Percentiles rank a stretch among this genome's conserved stretches.
These are phyloP conservation scores for Cerceris ruficornis DNA, from an alignment of 2,888 invertebrate species.

Conservation along the genomic window DNA sequence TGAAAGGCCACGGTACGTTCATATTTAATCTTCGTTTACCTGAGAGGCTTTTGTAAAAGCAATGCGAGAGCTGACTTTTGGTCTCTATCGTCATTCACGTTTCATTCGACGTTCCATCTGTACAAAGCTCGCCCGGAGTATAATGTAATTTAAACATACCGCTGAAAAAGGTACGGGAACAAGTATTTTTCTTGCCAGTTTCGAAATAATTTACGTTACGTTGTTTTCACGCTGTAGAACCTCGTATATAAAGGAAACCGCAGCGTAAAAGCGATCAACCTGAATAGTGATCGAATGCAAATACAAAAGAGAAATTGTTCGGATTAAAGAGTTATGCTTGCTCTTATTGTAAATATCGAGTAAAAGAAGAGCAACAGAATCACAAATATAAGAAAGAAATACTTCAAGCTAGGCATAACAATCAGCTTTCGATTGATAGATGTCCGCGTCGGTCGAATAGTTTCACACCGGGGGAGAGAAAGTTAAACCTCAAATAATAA, in stretches of 20 bases:
- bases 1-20: slow-evolving; percentile 17
- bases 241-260: not conserved
- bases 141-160: not conserved
- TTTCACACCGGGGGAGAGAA: no score
- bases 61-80: slow-evolving; percentile 11
- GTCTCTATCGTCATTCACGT: not conserved
- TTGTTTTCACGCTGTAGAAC: not conserved
- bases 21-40: slow-evolving; percentile 32
- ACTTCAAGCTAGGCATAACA: no score
- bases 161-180: not conserved
- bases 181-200: not conserved
- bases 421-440: no score
- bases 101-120: not conserved
- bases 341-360: no score
- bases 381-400: no score
- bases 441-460: no score
- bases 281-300: no score
- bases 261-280: not conserved
- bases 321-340: no score
- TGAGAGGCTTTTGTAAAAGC: not conserved
- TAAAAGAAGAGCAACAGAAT: no score
- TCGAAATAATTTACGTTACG: not conserved
- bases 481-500: no score
- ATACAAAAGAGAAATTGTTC: no score
- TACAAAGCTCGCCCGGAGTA: not conserved